A percentile compares a stretch with the other conserved stretches of the same genome.
phyloP scores from a whole-genome alignment of 2,888 invertebrate genomes.

The Petrophora chlorosata region DNA sequence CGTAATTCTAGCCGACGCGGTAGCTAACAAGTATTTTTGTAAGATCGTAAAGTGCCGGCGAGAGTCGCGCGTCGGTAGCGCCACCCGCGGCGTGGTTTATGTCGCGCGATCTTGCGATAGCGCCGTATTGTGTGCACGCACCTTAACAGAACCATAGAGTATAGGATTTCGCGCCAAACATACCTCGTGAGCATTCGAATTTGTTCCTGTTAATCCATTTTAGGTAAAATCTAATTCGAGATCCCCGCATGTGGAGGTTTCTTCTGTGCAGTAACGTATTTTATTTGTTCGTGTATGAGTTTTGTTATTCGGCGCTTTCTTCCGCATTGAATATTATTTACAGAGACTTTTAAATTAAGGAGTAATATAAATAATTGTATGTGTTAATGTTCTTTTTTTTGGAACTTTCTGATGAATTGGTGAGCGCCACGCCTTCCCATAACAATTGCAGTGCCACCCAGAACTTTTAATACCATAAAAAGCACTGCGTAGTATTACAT shows the following conservation, averaged over 20 bases:
- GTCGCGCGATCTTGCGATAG: conserved; percentile 67
- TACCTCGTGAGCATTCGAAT: conserved; percentile 46
- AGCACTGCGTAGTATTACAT: too few relatives aligned
- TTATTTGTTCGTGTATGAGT: background rate
- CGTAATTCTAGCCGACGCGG: conserved; percentile 43
- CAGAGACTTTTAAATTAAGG: too few relatives aligned
- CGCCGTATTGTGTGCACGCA: conserved; percentile 61
- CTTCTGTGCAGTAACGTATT: background rate
- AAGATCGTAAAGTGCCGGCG: conserved; percentile 60
- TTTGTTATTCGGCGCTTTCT: background rate
- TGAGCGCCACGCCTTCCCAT: too few relatives aligned
- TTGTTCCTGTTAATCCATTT: conserved; percentile 38
- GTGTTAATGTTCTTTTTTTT: too few relatives aligned
- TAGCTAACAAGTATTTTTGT: conserved; percentile 47
- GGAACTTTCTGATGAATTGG: too few relatives aligned
- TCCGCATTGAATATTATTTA: too few relatives aligned
- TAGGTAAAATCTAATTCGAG: conserved; percentile 38
- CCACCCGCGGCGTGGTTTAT: conserved; percentile 78
- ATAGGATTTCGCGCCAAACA: conserved; percentile 58
- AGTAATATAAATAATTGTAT: too few relatives aligned
- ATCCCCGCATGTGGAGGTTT: background rate
- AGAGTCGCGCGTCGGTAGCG: conserved; percentile 59
- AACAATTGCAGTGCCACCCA: too few relatives aligned
- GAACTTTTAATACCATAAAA: too few relatives aligned
- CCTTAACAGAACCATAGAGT: conserved; percentile 47